Percentiles rank a stretch among this genome's conserved stretches.
Conservation (phyloP, 1,140 invertebrate genomes). For the Drosophila ohnishii region DNA sequence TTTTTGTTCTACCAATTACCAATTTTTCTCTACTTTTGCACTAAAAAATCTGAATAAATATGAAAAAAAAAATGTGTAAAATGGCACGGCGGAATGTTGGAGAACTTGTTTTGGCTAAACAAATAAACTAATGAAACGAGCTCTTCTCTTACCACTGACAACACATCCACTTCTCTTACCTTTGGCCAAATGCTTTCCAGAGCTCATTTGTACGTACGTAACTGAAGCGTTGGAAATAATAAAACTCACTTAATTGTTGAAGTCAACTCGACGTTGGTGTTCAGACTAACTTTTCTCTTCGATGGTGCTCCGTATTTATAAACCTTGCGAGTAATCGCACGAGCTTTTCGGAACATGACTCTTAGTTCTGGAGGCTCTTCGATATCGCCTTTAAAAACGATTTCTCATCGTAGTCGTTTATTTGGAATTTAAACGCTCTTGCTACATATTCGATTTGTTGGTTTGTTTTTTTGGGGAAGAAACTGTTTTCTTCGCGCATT, state of each 20-base stretch:
- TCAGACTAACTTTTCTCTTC: constrained; percentile 38
- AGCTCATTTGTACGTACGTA: constrained; percentile 33
- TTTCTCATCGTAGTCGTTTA: constrained; percentile 56
- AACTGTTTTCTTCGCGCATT: constrained; percentile 12
- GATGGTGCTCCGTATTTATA: constrained; percentile 44
- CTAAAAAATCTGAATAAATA: neutral
- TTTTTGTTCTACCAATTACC: neutral
- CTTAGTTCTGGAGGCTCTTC: constrained; percentile 25
- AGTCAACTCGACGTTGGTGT: constrained; percentile 1
- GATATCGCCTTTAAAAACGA: constrained; percentile 39
- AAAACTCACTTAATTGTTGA: constrained; percentile 23
- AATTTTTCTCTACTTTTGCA: neutral
- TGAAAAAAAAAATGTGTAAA: neutral
- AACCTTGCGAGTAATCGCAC: neutral
- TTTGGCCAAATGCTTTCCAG: constrained; percentile 61
- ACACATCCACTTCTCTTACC: constrained; percentile 31
- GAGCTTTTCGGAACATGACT: constrained; percentile 31
- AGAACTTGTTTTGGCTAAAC: constrained; percentile 18
- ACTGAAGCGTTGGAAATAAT: neutral
- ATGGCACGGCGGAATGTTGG: neutral
- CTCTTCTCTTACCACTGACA: neutral
- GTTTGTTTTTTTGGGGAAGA: constrained; percentile 25
- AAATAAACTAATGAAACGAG: neutral
- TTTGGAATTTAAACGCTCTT: constrained; percentile 64
- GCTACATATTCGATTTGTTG: constrained; percentile 59